Evolutionary conservation across 2,113 vertebrate genomes (phyloP), one percentile per base, ranked within the genome.

Genomic region (Rafetus swinhoei): DNA sequence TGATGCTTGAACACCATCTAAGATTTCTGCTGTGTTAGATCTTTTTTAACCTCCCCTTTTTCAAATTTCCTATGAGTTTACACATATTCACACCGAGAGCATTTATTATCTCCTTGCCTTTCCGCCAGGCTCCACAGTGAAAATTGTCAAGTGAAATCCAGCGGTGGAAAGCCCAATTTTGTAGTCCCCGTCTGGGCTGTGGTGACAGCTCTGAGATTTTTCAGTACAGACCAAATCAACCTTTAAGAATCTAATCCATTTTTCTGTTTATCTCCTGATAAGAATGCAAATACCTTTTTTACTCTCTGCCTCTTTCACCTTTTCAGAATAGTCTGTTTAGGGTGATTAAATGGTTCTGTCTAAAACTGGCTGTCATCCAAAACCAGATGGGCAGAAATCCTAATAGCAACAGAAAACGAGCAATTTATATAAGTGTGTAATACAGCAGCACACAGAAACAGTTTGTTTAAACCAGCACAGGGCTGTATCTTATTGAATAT

Each of bases 251-350:
- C 88, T 90, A 90, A 95, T 2, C 92, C 57, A 22, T 39, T 76
- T 90, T 79, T 88, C 91, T 27, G 22, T 50, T 1, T 86, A 94
- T 89, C 84, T 93, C 85, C 88, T 93, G 79, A 89, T 95, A 94
- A 90, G 94, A 88, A 97, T 94, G 90, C 85, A 96, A 87, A 94
- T 95, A 74, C 80, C 54, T 95, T 95, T 91, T 88, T 74, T 81
- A 95, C 62, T n/a, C 3, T 25, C 72, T 79, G 86, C 85, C 55
- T 89, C 60, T 83, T 57, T 88, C 77, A 82, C 32, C 72, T 92
- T 84, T 60, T 95, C 90, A 89, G 87, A 97, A 79, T 86, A 91
- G 82, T 79, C 83, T 91, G 95, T 86, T 96, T 90, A 87, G 87
- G 83, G 89, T 90, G 82, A 85, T 86, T 95, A 96, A 94, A 95